phyloP scores from a whole-genome alignment of 2,113 vertebrate genomes.

The Halcyon malimbica region DNA sequence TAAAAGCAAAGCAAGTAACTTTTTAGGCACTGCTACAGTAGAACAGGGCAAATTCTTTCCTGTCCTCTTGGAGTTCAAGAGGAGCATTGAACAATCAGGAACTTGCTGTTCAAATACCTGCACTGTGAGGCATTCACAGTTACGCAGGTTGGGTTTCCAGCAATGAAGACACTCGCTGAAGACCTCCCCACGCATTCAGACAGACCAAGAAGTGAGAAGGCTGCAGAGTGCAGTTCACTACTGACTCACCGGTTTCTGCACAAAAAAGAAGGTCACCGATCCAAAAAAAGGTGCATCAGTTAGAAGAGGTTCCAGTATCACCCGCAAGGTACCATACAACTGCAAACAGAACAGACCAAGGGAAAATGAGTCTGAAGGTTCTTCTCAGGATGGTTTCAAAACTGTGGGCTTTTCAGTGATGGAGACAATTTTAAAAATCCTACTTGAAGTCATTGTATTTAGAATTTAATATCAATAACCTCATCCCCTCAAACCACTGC shows the following conservation, averaged over 20 bases:
- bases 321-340: slow-evolving; percentile 87
- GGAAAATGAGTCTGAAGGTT: not conserved
- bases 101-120: not conserved
- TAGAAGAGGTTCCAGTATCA: slow-evolving; percentile 92
- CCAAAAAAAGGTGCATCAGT: slow-evolving; percentile 88
- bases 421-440: not conserved
- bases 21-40: not conserved
- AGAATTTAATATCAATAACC: not conserved
- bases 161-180: not conserved
- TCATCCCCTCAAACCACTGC: not conserved
- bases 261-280: slow-evolving; percentile 93
- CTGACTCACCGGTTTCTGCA: slow-evolving; percentile 90
- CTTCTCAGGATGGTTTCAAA: not conserved
- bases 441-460: not conserved
- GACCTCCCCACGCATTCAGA: not conserved
- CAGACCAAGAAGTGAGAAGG: not conserved
- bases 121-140: not conserved
- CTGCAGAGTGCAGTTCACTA: not conserved
- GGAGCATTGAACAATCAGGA: not conserved
- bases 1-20: not conserved
- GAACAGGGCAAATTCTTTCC: not conserved
- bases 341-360: slow-evolving; percentile 44
- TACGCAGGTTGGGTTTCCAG: not conserved
- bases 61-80: not conserved
- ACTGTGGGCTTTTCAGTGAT: not conserved